Evolutionary conservation across 2,797 vertebrate species (phyloP).

Genomic region (Leptodactylus fallax): DNA sequence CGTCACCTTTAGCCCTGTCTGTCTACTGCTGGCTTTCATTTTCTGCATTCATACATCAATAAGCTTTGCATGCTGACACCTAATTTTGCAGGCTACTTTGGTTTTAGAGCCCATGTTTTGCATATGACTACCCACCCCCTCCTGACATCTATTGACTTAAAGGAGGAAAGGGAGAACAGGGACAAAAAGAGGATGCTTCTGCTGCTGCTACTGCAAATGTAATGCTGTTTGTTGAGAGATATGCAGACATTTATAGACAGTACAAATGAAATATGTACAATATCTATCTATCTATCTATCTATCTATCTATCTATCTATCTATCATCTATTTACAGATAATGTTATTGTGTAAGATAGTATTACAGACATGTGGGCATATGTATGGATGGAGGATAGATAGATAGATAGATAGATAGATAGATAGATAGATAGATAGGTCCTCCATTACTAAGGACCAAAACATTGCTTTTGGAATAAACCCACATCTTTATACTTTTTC

Average conservation of each 20-base stretch:
- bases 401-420: too few relatives aligned
- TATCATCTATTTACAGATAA: too few relatives aligned
- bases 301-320: background rate
- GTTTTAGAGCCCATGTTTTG: conserved; percentile 97
- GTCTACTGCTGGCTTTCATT: conserved; percentile 99
- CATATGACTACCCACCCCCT: conserved; percentile 92
- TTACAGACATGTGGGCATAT: too few relatives aligned
- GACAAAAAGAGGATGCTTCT: conserved; percentile 73
- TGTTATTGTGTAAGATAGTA: too few relatives aligned
- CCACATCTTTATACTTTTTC: too few relatives aligned
- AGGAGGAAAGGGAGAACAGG: conserved; percentile 80
- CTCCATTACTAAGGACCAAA: too few relatives aligned
- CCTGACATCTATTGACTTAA: conserved; percentile 88
- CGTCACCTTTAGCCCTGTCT: conserved; percentile 93
- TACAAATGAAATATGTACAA: background rate
- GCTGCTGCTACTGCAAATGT: conserved; percentile 62
- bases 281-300: background rate
- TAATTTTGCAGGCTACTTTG: conserved; percentile 98
- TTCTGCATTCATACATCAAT: conserved; percentile 99
- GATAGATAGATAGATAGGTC: too few relatives aligned
- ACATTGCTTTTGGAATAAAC: too few relatives aligned
- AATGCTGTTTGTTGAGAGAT: background rate
- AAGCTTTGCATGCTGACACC: conserved; percentile 98
- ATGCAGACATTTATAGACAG: background rate
- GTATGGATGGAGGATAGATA: too few relatives aligned